These are phyloP conservation scores for Poecilia gillii DNA, from an alignment of 2,797 vertebrate species.

Conservation along the genomic window DNA sequence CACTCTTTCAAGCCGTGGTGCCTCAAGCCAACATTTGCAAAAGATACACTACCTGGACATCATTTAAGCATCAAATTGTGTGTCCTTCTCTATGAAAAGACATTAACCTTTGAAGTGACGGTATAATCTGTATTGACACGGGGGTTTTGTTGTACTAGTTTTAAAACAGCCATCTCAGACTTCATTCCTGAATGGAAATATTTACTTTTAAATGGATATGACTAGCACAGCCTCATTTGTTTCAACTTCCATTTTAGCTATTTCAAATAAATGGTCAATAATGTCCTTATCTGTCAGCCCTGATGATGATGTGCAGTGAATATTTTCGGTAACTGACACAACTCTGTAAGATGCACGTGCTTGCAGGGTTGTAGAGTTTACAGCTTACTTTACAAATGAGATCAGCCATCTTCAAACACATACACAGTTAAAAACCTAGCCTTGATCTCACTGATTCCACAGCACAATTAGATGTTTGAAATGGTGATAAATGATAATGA, in stretches of 20 bases:
- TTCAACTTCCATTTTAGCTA: slow-evolving; percentile 19
- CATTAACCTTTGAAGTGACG: slow-evolving; percentile 10
- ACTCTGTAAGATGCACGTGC: slow-evolving; percentile 38
- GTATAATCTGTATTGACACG: neutral
- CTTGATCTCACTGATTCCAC: slow-evolving; percentile 40
- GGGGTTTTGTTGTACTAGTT: neutral
- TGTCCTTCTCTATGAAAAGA: neutral
- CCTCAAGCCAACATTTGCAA: slow-evolving; percentile 27
- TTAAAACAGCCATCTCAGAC: neutral
- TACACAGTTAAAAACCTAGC: slow-evolving; percentile 23
- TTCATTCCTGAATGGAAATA: neutral
- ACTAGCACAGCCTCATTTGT: neutral
- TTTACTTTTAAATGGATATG: slow-evolving; percentile 6
- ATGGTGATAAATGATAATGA: slow-evolving; percentile 1
- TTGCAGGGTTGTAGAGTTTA: slow-evolving; percentile 49
- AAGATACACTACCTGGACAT: slow-evolving; percentile 14
- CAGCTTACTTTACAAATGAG: slow-evolving; percentile 44
- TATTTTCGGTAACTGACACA: slow-evolving; percentile 41
- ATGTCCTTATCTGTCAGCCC: neutral
- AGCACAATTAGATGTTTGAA: slow-evolving; percentile 11
- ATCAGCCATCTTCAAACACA: slow-evolving; percentile 23
- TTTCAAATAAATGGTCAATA: slow-evolving; percentile 30
- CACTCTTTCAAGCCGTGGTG: slow-evolving; percentile 34
- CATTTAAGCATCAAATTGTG: neutral
- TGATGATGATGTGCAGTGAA: slow-evolving; percentile 14